These are phyloP conservation scores for Uropsilus gracilis DNA, from an alignment of 2,113 vertebrate species.

Conservation along the genomic window DNA sequence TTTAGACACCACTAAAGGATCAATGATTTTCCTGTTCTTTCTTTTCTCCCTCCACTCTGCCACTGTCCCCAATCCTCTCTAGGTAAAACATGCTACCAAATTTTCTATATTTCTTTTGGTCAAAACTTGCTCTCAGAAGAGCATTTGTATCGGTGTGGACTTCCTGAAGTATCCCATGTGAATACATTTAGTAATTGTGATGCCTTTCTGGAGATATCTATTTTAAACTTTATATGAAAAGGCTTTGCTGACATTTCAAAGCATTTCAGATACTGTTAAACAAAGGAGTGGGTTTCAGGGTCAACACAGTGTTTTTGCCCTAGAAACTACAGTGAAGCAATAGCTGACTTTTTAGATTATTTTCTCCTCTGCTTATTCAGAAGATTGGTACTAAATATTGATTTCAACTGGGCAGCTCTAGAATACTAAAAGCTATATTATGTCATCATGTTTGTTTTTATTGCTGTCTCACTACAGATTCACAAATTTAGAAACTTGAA, in stretches of 20 bases:
- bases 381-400: not conserved
- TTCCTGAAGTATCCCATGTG: not conserved
- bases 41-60: not conserved
- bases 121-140: not conserved
- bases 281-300: not conserved
- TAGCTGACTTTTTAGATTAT: not conserved
- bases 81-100: not conserved
- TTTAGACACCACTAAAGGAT: not conserved
- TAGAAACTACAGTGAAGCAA: not conserved
- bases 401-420: not conserved
- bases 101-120: not conserved
- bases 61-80: no score
- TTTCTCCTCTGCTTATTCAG: not conserved
- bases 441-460: not conserved
- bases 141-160: not conserved
- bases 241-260: conserved; percentile 33
- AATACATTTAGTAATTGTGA: conserved; percentile 38
- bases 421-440: not conserved
- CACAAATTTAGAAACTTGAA: not conserved
- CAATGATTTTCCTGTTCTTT: not conserved
- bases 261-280: conserved; percentile 38
- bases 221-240: conserved; percentile 60
- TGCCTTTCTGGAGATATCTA: conserved; percentile 37
- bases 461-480: not conserved
- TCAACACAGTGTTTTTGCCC: not conserved